Evolutionary conservation across 2,888 invertebrate genomes (phyloP), one percentile per base, ranked within the genome.

Genomic region (Noctua pronuba): DNA sequence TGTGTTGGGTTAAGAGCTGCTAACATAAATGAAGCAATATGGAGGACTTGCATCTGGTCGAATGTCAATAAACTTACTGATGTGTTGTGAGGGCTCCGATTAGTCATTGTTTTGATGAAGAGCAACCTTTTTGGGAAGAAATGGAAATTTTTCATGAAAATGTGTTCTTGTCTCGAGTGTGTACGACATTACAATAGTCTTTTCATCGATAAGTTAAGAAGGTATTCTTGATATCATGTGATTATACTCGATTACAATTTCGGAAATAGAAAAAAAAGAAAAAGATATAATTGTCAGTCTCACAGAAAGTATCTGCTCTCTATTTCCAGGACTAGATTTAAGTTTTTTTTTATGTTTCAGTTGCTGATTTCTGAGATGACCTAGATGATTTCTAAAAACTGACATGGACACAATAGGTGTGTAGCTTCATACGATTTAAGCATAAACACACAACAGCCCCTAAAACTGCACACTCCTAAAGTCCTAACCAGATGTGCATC

Each of bases 31-130:
- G 74, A 70, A 75, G 79, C 78, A 52, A 70, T 71, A 70, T 73
- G n/a, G 79, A 88, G 55, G 80, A 67, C 44, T n/a, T 79, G 82
- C 88, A 88, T 75, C 77, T 88, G 85, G 46, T 41, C 31, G 65
- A 60, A 66, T 58, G 58, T 49, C 76, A 84, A 84, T 81, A 75
- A 60, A 65, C 77, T 70, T 70, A 7, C 11, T 60, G 64, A 60
- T 65, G 73, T 44, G 72, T 55, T 75, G 44, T n/a, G 66, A 75
- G 24, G 31, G 24, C 18, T 66, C 38, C 11, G 21, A 74, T 82
- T 74, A 73, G 60, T 79, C 55, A 73, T 55, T 66, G 46, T 58
- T n/a, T 62, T 71, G 21, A 68, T 41, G n/a, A 68, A 44, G 31
- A 0, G 18, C 2, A 69, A 35, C 69, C 49, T 28, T 41, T 41